These are phyloP conservation scores for Kryptopterus vitreolus DNA, from an alignment of 2,797 vertebrate species.

Conservation along the genomic window DNA sequence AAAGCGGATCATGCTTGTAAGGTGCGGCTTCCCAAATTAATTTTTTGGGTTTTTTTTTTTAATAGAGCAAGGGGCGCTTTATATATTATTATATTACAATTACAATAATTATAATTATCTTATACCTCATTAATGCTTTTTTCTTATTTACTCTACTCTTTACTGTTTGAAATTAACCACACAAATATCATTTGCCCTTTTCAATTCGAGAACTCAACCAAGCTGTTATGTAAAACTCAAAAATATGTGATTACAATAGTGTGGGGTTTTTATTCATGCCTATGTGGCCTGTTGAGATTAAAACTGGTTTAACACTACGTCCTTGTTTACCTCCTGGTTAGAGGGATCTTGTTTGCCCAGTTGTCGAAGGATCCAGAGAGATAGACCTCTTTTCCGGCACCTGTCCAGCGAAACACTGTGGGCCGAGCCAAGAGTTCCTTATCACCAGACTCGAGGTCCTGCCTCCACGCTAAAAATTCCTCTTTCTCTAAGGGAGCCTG, in stretches of 20 bases:
- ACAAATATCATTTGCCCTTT: no score
- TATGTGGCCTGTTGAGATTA: neutral
- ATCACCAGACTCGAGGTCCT: conserved; percentile 88
- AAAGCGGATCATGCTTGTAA: no score
- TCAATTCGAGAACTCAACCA: no score
- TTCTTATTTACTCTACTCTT: no score
- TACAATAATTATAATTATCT: no score
- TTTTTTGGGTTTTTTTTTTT: no score
- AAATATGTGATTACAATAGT: neutral
- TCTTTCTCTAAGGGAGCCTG: conserved; percentile 89
- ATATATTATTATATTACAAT: no score
- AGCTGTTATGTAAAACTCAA: neutral
- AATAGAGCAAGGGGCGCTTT: no score
- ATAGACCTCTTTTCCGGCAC: conserved; percentile 91
- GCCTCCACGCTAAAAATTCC: conserved; percentile 92
- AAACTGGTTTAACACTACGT: neutral
- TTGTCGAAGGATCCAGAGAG: conserved; percentile 96
- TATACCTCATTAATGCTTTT: no score
- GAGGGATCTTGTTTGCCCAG: conserved; percentile 92
- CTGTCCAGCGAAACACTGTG: conserved; percentile 96
- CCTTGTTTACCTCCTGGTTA: conserved; percentile 84
- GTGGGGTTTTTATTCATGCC: neutral
- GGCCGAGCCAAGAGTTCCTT: conserved; percentile 85
- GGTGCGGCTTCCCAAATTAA: no score
- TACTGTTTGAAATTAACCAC: neutral